Evolutionary conservation across 2,888 invertebrate genomes (phyloP), one percentile per base, ranked within the genome.

Genomic region (Rhodophaea formosa): DNA sequence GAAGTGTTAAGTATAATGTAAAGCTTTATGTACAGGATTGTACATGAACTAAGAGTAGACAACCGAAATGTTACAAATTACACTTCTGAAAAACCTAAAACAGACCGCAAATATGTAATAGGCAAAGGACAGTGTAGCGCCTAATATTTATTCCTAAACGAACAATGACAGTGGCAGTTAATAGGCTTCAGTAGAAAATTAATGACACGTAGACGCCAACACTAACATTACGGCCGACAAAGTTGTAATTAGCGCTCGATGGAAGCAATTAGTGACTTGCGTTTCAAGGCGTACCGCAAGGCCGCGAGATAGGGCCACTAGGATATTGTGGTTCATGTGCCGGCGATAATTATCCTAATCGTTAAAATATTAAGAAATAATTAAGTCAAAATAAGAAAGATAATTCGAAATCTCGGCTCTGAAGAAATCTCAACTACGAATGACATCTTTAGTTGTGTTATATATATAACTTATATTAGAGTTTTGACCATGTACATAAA

Each of bases 211-310:
- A 46, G 45, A 55, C 45, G 32, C 43, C 12, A 35, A 46, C 45
- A 35, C 45, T 35, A 45, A 45, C 45, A 55, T 35, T 45, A 45
- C 12, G 46, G 42, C 29, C 60, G 47, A 58, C 62, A 51, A 61
- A 65, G 61, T 67, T 62, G 65, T 66, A 67, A 70, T 67, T 67
- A 70, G 62, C 54, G 57, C 56, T 58, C 58, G 59, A 57, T 58
- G 60, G 56, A 30, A 60, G 58, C 59, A 66, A 67, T 69, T 66
- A 64, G 60, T 63, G 64, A 64, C 67, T 71, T 61, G 73, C 66
- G 45, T 45, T 55, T 45, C 44, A 29, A 44, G 44, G 53, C 32
- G 54, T 45, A 8, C 45, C 45, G 16, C 54, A 55, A 55, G 54
- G 54, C 17, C 44, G 54, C 7, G 35, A 46, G 32, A 32, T 55